These are phyloP conservation scores for Acanthacorydalis orientalis DNA, from an alignment of 2,888 invertebrate genomes.

Conservation along the genomic window DNA sequence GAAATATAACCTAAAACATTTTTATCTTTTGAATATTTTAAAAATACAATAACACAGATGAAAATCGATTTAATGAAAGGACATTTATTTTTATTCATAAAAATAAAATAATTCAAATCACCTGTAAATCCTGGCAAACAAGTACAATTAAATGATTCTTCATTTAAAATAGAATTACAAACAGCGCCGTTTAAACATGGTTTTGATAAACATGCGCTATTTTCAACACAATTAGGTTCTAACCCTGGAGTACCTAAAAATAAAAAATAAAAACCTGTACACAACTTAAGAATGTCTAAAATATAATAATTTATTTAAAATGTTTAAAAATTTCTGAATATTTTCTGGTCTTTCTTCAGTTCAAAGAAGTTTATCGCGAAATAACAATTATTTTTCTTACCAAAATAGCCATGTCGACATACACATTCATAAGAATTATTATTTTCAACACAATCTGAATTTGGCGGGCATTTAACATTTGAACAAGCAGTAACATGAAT, in stretches of 20 bases:
- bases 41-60: too few relatives aligned
- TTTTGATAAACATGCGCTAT: conserved; percentile 42
- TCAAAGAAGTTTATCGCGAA: too few relatives aligned
- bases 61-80: too few relatives aligned
- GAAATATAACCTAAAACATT: too few relatives aligned
- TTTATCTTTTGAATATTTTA: too few relatives aligned
- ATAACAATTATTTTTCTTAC: conserved; percentile 19
- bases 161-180: conserved; percentile 33
- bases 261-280: not conserved
- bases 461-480: conserved; percentile 40
- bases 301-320: too few relatives aligned
- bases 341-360: too few relatives aligned
- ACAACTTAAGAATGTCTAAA: too few relatives aligned
- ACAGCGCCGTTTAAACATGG: conserved; percentile 62
- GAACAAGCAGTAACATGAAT: conserved; percentile 23
- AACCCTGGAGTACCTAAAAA: not conserved
- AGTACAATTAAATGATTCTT: conserved; percentile 45
- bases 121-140: conserved; percentile 57
- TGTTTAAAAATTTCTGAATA: too few relatives aligned
- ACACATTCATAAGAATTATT: conserved; percentile 35
- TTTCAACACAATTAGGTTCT: conserved; percentile 25
- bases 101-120: conserved; percentile 22
- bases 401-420: conserved; percentile 46
- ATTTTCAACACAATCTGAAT: conserved; percentile 46
- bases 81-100: too few relatives aligned